These are phyloP conservation scores for Jacana jacana DNA, from an alignment of 2,113 vertebrate genomes.

Conservation along the genomic window DNA sequence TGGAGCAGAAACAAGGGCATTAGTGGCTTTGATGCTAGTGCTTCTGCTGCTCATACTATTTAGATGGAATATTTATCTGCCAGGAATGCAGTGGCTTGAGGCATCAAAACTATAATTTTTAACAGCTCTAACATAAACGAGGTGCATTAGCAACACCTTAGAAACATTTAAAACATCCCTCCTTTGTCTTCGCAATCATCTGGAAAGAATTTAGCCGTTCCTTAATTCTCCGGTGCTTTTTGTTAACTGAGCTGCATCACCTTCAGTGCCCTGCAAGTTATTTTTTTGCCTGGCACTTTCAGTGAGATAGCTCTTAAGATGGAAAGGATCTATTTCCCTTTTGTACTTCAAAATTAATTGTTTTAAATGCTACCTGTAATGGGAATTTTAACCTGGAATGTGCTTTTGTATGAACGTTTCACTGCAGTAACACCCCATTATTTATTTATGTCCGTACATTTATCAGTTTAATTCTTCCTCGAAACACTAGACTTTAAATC, in stretches of 20 bases:
- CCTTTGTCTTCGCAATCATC: background rate
- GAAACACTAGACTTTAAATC: background rate
- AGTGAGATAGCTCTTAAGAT: background rate
- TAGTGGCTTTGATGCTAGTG: background rate
- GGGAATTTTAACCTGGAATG: background rate
- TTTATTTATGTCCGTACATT: background rate
- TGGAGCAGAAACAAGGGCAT: background rate
- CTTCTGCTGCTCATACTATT: background rate
- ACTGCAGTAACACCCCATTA: background rate
- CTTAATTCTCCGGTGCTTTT: background rate
- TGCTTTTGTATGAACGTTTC: background rate
- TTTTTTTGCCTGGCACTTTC: background rate
- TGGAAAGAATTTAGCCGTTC: background rate
- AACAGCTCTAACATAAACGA: background rate
- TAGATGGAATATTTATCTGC: background rate
- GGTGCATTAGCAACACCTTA: background rate
- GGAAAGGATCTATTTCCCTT: background rate
- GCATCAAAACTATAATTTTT: background rate
- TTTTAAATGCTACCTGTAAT: background rate
- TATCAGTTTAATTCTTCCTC: background rate
- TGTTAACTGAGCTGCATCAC: background rate
- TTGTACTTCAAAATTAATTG: background rate
- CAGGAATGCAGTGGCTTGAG: background rate
- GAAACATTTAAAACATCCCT: background rate
- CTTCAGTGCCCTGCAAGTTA: background rate